A percentile compares a stretch with the other conserved stretches of the same genome.
phyloP scores from a whole-genome alignment of 2,113 vertebrate genomes.

The Hydrochoerus hydrochaeris region DNA sequence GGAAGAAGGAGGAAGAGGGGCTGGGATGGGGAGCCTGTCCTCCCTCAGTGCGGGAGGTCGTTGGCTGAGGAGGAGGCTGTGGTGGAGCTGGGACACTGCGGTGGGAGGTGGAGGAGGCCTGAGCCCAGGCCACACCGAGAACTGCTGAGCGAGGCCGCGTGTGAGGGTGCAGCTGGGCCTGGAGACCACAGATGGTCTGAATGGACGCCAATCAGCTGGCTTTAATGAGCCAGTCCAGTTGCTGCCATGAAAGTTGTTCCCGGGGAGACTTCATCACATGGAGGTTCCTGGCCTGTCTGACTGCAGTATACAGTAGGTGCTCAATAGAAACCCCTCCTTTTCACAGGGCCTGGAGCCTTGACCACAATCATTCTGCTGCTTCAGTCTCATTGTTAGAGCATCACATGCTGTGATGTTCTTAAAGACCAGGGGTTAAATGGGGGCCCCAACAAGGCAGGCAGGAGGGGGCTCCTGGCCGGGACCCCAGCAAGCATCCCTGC shows the following conservation, averaged over 20 bases:
- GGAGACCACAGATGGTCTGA: background rate
- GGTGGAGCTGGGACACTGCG: background rate
- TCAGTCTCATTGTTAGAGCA: background rate
- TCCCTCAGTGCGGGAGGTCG: background rate
- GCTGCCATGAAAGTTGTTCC: background rate
- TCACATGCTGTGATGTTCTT: background rate
- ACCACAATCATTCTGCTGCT: rapidly evolving
- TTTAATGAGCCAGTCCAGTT: background rate
- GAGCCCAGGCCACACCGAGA: background rate
- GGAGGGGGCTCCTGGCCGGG: background rate
- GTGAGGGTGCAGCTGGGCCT: background rate
- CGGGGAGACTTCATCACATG: background rate
- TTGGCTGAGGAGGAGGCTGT: background rate
- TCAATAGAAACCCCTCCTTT: background rate
- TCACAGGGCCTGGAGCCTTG: background rate
- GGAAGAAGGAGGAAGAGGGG: background rate
- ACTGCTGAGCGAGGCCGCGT: background rate
- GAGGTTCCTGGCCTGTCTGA: background rate
- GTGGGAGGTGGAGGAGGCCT: background rate
- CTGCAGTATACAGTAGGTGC: background rate
- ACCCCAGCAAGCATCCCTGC: background rate
- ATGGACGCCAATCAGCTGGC: background rate
- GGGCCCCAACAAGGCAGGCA: background rate
- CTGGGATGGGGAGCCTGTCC: background rate
- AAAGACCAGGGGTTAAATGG: background rate